Evolutionary conservation across 2,888 invertebrate genomes (phyloP).

Genomic region (Resseliella maxima): DNA sequence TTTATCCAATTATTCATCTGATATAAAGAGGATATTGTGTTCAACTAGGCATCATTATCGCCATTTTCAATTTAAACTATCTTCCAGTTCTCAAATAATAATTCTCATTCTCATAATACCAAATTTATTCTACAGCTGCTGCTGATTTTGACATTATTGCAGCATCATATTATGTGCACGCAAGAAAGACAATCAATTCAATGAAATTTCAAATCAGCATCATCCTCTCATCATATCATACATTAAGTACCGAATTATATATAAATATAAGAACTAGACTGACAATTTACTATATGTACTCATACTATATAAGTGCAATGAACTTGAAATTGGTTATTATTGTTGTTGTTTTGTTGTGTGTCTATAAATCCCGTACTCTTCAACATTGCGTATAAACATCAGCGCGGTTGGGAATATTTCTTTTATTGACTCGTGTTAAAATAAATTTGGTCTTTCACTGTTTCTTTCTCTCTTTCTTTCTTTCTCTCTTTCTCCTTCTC

Average conservation of each 20-base stretch:
- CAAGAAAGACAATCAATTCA: background rate
- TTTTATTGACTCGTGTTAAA: too few relatives aligned
- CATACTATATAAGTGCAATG: conserved; percentile 43
- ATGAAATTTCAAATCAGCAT: conserved; percentile 36
- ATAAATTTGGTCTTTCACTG: background rate
- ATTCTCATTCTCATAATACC: too few relatives aligned
- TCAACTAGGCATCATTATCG: background rate
- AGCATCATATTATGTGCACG: background rate
- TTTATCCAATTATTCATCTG: background rate
- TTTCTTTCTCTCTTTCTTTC: background rate
- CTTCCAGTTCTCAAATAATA: background rate
- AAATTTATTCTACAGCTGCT: too few relatives aligned
- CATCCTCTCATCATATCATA: conserved; percentile 30
- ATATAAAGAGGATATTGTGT: background rate
- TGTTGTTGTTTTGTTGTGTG: conserved; percentile 27
- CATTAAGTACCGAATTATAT: background rate
- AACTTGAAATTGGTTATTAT: conserved; percentile 54
- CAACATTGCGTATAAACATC: background rate
- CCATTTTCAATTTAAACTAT: background rate
- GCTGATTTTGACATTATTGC: too few relatives aligned
- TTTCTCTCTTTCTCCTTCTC: background rate
- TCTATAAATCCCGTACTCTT: conserved; percentile 12
- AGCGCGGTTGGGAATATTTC: background rate
- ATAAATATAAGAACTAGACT: background rate
- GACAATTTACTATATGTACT: conserved; percentile 5